Conservation (phyloP, 2,113 vertebrate species). For the Anoura caudifer region DNA sequence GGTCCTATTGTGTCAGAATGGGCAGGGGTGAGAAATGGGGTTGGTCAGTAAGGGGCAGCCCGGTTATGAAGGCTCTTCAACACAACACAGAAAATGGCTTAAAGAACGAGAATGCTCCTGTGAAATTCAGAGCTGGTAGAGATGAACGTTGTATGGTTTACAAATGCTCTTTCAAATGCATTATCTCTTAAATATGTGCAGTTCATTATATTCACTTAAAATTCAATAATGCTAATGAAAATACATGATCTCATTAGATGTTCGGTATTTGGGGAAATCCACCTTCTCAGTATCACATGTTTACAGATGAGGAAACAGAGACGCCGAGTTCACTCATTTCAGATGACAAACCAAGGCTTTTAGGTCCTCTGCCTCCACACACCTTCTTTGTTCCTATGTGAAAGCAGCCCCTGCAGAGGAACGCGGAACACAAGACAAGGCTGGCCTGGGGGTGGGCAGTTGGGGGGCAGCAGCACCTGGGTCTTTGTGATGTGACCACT, state of each 20-base stretch:
- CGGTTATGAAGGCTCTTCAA: neutral
- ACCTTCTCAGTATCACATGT: neutral
- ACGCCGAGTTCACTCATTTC: neutral
- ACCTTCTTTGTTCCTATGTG: neutral
- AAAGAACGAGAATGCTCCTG: neutral
- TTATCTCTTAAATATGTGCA: neutral
- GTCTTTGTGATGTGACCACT: neutral
- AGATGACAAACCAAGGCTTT: neutral
- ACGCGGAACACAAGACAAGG: too few relatives aligned
- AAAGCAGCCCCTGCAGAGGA: neutral
- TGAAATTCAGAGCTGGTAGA: neutral
- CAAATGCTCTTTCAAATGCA: neutral
- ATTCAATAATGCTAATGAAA: conserved; percentile 12
- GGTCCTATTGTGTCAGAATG: neutral
- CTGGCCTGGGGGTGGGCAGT: neutral
- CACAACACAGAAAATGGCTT: neutral
- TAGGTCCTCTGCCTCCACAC: neutral
- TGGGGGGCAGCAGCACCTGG: neutral
- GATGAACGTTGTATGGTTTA: neutral
- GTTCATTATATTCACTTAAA: conserved; percentile 2
- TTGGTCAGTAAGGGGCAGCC: neutral
- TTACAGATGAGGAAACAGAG: conserved; percentile 31
- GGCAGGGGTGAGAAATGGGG: neutral
- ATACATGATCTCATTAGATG: neutral
- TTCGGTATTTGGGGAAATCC: neutral